Percentiles rank a stretch among this genome's conserved stretches.
Conservation (phyloP, 2,888 invertebrate species). For the Lysandra bellargus region DNA sequence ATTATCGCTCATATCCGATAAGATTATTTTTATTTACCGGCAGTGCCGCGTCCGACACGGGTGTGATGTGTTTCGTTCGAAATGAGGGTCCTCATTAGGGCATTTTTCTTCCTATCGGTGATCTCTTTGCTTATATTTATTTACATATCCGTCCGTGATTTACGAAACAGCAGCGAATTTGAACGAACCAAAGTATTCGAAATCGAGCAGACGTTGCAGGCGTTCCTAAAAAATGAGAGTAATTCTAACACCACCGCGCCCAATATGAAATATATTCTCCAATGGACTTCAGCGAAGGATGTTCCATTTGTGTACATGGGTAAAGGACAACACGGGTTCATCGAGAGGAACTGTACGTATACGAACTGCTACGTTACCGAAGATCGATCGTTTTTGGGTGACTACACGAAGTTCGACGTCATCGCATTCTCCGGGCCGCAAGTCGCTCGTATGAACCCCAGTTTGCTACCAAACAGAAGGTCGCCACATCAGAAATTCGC, state of each 20-base stretch:
- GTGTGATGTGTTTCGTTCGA: constrained; percentile 25
- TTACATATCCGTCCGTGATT: constrained; percentile 38
- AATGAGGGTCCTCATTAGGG: constrained; percentile 39
- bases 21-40: constrained; percentile 27
- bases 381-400: constrained; percentile 46
- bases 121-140: constrained; percentile 37
- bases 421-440: constrained; percentile 56
- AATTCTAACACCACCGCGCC: constrained; percentile 19
- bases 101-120: constrained; percentile 37
- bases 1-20: constrained; percentile 17
- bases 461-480: constrained; percentile 47
- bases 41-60: neutral
- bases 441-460: constrained; percentile 39
- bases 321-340: constrained; percentile 50
- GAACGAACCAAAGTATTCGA: constrained; percentile 20
- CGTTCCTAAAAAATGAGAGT: constrained; percentile 8
- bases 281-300: constrained; percentile 52
- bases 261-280: constrained; percentile 53
- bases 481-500: constrained; percentile 54
- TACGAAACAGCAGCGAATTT: constrained; percentile 35
- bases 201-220: constrained; percentile 19
- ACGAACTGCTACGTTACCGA: constrained; percentile 58
- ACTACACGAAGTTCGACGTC: constrained; percentile 53
- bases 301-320: constrained; percentile 56
- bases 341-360: constrained; percentile 50